A percentile compares a stretch with the other conserved stretches of the same genome.
Evolutionary conservation across 2,888 invertebrate species (phyloP).

Genomic region (Tenthredo distinguenda): DNA sequence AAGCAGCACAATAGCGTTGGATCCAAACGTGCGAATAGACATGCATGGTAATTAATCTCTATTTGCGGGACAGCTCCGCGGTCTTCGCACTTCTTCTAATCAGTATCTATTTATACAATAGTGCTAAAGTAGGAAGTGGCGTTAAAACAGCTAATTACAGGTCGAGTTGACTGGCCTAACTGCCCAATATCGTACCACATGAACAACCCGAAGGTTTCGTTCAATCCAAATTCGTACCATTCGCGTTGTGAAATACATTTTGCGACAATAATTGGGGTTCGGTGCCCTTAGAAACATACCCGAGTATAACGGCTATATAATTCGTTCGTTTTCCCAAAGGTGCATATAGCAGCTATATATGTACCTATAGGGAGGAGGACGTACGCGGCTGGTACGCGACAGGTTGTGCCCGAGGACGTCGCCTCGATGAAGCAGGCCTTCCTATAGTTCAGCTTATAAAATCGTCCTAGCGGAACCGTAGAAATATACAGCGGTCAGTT

Average conservation of each 20-base stretch:
- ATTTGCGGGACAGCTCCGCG: neutral
- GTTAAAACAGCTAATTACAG: slow-evolving; percentile 40
- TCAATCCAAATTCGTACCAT: neutral
- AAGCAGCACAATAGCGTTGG: no score
- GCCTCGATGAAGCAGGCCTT: slow-evolving; percentile 12
- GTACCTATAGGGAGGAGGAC: neutral
- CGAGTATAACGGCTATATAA: slow-evolving; percentile 1
- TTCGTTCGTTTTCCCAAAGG: slow-evolving; percentile 33
- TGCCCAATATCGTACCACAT: neutral
- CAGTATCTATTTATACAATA: neutral
- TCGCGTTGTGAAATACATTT: neutral
- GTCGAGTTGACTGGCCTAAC: slow-evolving; percentile 39
- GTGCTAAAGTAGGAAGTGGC: slow-evolving; percentile 20
- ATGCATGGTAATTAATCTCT: neutral
- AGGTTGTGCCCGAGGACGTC: slow-evolving; percentile 51
- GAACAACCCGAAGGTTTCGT: neutral
- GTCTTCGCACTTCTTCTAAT: slow-evolving; percentile 14
- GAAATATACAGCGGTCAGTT: slow-evolving; percentile 76
- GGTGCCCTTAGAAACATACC: neutral
- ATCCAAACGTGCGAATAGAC: neutral
- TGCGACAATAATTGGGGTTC: neutral
- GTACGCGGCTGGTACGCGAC: slow-evolving; percentile 44
- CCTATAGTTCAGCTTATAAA: slow-evolving; percentile 22
- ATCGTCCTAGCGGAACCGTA: slow-evolving; percentile 70
- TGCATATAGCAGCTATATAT: neutral